Conservation (phyloP, 35 echinoderm and acorn worm genomes). For the Amphiura filiformis region DNA sequence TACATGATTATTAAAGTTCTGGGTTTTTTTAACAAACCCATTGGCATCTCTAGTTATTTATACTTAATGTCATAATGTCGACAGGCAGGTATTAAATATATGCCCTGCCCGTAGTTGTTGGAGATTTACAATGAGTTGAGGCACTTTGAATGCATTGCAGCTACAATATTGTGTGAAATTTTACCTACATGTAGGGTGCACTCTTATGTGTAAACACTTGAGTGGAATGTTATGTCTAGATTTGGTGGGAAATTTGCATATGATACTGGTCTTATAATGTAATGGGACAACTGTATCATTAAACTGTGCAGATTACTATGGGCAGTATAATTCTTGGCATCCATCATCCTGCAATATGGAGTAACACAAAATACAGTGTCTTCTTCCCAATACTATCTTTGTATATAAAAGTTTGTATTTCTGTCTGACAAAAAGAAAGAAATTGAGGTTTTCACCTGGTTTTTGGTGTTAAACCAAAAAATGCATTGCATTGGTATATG, state of each 20-base stretch:
- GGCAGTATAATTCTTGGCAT: background rate
- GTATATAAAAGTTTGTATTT: slow-evolving; percentile 12
- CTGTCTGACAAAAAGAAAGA: background rate
- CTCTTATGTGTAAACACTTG: background rate
- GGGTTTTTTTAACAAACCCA: no score
- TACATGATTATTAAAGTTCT: no score
- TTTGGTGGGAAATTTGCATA: background rate
- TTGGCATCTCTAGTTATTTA: no score
- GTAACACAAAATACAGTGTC: background rate
- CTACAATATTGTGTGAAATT: no score
- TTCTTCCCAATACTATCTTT: background rate
- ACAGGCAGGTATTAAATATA: no score
- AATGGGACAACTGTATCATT: background rate
- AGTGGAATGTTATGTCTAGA: background rate
- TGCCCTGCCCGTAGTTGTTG: no score
- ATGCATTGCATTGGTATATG: background rate
- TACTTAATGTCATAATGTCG: no score
- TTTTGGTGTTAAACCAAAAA: background rate
- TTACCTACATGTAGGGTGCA: no score
- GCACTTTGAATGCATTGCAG: no score
- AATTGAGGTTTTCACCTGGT: background rate
- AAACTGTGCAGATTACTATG: background rate
- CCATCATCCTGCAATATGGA: background rate
- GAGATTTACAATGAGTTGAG: no score
- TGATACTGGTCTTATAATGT: background rate